Evolutionary conservation across 2,888 invertebrate genomes (phyloP).

Genomic region (Antitype chi): DNA sequence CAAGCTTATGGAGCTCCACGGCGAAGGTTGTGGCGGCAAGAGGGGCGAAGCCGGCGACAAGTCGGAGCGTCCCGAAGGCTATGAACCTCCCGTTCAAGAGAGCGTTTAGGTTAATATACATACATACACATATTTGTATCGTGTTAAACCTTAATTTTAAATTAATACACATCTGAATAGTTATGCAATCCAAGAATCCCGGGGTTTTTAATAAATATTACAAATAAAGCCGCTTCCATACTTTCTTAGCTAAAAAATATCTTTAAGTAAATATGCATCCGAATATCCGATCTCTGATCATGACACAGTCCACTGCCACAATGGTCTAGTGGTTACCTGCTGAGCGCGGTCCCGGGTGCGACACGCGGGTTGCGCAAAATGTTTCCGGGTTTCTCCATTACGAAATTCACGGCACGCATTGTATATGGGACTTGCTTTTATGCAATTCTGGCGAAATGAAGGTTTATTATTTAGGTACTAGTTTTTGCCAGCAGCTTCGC

Average conservation of each 20-base stretch:
- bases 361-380: neutral
- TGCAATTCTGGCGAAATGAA: neutral
- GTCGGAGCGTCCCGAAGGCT: conserved; percentile 98
- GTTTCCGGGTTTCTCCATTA: conserved; percentile 10
- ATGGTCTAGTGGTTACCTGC: neutral
- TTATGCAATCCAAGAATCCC: too few species aligned
- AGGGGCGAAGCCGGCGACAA: conserved; percentile 95
- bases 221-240: too few species aligned
- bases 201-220: too few species aligned
- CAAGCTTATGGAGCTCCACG: conserved; percentile 98
- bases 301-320: neutral
- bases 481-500: too few species aligned
- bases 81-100: conserved; percentile 99
- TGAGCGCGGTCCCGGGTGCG: neutral
- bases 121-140: too few species aligned
- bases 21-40: conserved; percentile 95
- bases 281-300: too few species aligned
- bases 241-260: too few species aligned
- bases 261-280: too few species aligned
- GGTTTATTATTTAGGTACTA: too few species aligned
- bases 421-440: neutral
- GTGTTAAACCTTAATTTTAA: too few species aligned
- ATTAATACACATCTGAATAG: too few species aligned
- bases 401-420: neutral
- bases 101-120: conserved; percentile 94